Conservation (phyloP, 2,113 vertebrate genomes). For the Brienomyrus longianalis region DNA sequence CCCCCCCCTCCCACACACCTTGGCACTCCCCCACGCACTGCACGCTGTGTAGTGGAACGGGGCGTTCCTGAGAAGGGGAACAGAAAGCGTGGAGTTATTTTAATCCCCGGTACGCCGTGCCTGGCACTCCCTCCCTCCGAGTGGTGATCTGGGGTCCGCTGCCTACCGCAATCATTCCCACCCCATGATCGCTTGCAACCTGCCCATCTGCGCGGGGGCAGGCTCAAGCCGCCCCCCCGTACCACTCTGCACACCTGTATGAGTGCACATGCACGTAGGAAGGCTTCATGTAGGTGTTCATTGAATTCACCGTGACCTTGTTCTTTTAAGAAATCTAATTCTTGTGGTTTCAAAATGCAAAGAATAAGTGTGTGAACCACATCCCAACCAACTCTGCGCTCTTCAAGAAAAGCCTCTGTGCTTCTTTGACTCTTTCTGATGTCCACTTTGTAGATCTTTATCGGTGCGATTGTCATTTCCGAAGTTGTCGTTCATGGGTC, state of each 20-base stretch:
- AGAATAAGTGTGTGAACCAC: not conserved
- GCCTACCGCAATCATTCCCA: not conserved
- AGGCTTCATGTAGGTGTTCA: not conserved
- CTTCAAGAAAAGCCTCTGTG: not conserved
- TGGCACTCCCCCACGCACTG: not conserved
- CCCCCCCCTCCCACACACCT: too few species aligned
- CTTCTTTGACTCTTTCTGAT: not conserved
- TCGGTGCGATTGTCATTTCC: not conserved
- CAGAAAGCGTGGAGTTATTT: constrained; percentile 61
- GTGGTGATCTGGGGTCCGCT: not conserved
- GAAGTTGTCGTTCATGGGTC: not conserved
- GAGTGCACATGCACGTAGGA: not conserved
- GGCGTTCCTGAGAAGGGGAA: constrained; percentile 63
- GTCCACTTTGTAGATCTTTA: not conserved
- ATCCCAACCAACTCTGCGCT: not conserved
- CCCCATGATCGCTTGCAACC: not conserved
- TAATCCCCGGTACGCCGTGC: constrained; percentile 35
- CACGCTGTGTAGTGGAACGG: constrained; percentile 38
- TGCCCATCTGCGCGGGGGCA: not conserved
- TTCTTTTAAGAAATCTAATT: not conserved
- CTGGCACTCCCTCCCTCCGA: not conserved
- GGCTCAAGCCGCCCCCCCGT: not conserved
- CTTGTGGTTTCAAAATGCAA: not conserved
- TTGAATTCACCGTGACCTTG: not conserved
- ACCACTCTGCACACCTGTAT: not conserved